A percentile compares a stretch with the other conserved stretches of the same genome.
These are phyloP conservation scores for Phyllotis vaccarum DNA, from an alignment of 2,797 vertebrate genomes.

Conservation along the genomic window DNA sequence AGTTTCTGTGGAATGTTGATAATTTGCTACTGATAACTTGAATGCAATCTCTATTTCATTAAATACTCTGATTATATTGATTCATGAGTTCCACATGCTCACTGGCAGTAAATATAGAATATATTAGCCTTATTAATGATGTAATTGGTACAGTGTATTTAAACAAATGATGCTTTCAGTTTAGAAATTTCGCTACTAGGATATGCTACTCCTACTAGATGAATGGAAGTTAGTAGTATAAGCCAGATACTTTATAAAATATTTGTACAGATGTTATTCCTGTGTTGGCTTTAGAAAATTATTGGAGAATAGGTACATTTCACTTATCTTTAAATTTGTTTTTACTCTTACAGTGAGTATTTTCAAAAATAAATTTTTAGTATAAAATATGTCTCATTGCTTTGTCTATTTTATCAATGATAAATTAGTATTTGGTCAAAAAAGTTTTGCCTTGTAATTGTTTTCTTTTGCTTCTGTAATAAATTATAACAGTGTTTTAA, in stretches of 20 bases:
- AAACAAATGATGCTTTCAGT: constrained; percentile 16
- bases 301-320: not conserved
- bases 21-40: constrained; percentile 59
- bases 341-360: not conserved
- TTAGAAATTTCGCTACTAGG: constrained; percentile 50
- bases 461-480: not conserved
- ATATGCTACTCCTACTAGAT: not conserved
- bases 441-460: not conserved
- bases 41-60: constrained; percentile 67
- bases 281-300: constrained; percentile 10
- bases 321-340: constrained; percentile 27
- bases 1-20: constrained; percentile 66
- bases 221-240: not conserved
- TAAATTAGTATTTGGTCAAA: constrained; percentile 9
- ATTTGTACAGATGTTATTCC: not conserved
- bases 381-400: constrained; percentile 13
- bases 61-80: constrained; percentile 60
- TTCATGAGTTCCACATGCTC: constrained; percentile 62
- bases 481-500: constrained; percentile 42
- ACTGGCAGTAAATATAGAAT: constrained; percentile 49
- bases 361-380: not conserved
- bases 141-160: constrained; percentile 9
- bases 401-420: constrained; percentile 8
- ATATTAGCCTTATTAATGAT: constrained; percentile 63
- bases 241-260: constrained; percentile 25